Conservation (phyloP, 2,113 vertebrate species). For the Ctenomys sociabilis region DNA sequence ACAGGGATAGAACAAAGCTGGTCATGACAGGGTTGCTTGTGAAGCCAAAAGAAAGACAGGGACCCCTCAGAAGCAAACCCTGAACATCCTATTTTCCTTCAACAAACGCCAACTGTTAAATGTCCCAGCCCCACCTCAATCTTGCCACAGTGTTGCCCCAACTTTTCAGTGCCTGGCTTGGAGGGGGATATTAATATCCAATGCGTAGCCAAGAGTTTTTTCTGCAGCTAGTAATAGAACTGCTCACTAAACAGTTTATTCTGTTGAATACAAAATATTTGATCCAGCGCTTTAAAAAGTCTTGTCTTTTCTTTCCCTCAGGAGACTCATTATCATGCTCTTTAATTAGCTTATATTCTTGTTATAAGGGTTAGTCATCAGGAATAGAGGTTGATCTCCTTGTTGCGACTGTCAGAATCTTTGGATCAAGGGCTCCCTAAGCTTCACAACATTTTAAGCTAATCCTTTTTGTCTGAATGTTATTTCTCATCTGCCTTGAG, state of each 20-base stretch:
- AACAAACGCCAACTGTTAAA: no score
- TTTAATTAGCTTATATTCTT: background rate
- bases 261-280: background rate
- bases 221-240: background rate
- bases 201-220: background rate
- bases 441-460: background rate
- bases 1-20: background rate
- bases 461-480: background rate
- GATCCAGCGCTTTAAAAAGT: background rate
- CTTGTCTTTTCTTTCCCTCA: background rate
- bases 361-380: background rate
- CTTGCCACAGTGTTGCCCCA: no score
- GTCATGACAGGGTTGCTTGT: background rate
- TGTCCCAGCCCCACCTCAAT: no score
- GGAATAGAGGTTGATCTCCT: background rate
- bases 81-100: background rate
- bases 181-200: background rate
- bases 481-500: conserved; percentile 43
- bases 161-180: background rate
- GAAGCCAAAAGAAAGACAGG: background rate
- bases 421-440: background rate
- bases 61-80: no score
- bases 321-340: background rate
- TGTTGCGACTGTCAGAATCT: background rate
- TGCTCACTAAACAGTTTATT: background rate